These are phyloP conservation scores for Acropora tenuis DNA, from an alignment of 64 coral and sea anemone genomes.

Conservation along the genomic window DNA sequence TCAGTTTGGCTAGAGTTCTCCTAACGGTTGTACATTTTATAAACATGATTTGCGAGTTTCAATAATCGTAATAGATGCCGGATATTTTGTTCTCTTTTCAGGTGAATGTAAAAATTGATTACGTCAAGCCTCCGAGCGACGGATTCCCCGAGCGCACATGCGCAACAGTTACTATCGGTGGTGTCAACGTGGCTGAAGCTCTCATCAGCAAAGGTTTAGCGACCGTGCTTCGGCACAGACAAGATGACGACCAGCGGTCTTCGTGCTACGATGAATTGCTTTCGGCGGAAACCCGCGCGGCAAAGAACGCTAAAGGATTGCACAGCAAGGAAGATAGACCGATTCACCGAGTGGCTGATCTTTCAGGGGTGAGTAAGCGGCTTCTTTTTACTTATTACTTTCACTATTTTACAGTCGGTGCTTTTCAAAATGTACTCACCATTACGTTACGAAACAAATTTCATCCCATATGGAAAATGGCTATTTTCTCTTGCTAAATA, in stretches of 20 bases:
- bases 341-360: constrained; percentile 89
- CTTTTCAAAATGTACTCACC: not conserved
- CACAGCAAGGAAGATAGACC: constrained; percentile 93
- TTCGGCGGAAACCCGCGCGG: constrained; percentile 87
- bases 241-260: constrained; percentile 98
- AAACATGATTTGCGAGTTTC: no score
- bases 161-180: constrained; percentile 83
- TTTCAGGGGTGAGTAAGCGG: constrained; percentile 70
- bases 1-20: no score
- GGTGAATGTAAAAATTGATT: constrained; percentile 92
- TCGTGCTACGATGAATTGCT: constrained; percentile 95
- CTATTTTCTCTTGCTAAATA: no score
- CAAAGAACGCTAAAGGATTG: constrained; percentile 91
- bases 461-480: no score
- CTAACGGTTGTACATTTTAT: no score
- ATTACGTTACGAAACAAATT: no score
- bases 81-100: not conserved
- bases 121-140: constrained; percentile 93
- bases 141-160: constrained; percentile 96
- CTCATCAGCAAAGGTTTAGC: constrained; percentile 96
- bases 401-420: no score
- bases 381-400: no score
- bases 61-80: no score
- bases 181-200: constrained; percentile 90
- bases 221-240: constrained; percentile 87